These are phyloP conservation scores for Oncorhynchus keta DNA, from an alignment of 2,113 vertebrate genomes.

Conservation along the genomic window DNA sequence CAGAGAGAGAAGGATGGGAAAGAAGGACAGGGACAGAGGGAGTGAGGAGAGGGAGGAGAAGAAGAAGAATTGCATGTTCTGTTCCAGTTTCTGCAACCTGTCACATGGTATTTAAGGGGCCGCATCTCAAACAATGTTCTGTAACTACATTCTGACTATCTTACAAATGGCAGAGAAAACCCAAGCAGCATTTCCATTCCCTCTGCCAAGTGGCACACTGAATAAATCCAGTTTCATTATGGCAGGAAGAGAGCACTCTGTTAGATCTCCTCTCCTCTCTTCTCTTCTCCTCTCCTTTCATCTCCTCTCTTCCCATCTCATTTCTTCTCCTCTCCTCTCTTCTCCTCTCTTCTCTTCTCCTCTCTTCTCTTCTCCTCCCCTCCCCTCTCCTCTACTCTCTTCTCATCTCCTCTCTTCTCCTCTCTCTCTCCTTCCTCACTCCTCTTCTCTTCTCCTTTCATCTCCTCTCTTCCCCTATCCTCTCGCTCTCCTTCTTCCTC, in stretches of 20 bases:
- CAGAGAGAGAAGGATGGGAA: background rate
- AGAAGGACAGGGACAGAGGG: background rate
- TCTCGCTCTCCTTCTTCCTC: background rate
- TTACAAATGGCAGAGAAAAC: no score
- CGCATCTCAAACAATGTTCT: background rate
- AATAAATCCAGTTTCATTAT: no score
- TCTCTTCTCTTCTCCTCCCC: constrained; percentile 1
- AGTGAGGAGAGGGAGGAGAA: background rate
- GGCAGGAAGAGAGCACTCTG: no score
- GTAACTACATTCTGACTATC: background rate
- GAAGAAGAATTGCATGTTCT: constrained; percentile 5
- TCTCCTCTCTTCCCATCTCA: background rate
- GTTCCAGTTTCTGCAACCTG: constrained; percentile 12
- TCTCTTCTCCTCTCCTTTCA: background rate
- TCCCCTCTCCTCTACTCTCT: background rate
- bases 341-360: no score
- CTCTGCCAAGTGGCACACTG: no score
- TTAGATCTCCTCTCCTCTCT: no score
- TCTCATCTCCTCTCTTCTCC: background rate
- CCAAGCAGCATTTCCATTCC: no score
- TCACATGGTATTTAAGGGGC: constrained; percentile 15
- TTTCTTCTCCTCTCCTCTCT: no score
- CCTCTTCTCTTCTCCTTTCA: no score
- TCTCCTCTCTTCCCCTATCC: background rate
- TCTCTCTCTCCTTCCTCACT: background rate